Conservation (phyloP, 2,888 invertebrate species). For the Chalcosyrphus nemorum region DNA sequence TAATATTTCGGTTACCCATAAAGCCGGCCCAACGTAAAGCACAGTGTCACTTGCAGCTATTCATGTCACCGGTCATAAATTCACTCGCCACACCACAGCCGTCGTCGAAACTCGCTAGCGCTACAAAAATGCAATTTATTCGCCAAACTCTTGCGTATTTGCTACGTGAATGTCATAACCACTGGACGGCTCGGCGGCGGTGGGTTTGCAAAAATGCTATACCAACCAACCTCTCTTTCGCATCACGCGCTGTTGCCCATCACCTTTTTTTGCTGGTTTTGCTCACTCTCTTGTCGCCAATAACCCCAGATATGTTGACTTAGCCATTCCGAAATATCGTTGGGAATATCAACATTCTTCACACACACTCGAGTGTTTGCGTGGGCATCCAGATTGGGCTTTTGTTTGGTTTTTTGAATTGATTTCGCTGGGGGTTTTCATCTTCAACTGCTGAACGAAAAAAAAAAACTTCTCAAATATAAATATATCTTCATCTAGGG, state of each 20-base stretch:
- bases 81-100: background rate
- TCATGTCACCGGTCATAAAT: background rate
- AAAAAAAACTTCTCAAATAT: background rate
- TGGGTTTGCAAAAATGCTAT: background rate
- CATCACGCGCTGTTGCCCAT: background rate
- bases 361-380: background rate
- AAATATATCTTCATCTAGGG: conserved; percentile 6
- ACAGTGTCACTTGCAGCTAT: background rate
- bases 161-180: background rate
- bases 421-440: background rate
- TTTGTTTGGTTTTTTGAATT: background rate
- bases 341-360: background rate
- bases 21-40: background rate
- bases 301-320: background rate
- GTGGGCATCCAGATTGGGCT: background rate
- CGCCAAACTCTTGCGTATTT: background rate
- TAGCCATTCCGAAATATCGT: background rate
- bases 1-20: background rate
- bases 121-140: conserved; percentile 2
- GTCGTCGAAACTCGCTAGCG: background rate
- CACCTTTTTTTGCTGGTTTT: too few species aligned
- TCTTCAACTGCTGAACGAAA: background rate
- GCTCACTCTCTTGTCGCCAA: background rate
- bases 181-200: too few species aligned
- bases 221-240: conserved; percentile 4